Evolutionary conservation across 2,113 vertebrate species (phyloP).

Genomic region (Menura novaehollandiae): DNA sequence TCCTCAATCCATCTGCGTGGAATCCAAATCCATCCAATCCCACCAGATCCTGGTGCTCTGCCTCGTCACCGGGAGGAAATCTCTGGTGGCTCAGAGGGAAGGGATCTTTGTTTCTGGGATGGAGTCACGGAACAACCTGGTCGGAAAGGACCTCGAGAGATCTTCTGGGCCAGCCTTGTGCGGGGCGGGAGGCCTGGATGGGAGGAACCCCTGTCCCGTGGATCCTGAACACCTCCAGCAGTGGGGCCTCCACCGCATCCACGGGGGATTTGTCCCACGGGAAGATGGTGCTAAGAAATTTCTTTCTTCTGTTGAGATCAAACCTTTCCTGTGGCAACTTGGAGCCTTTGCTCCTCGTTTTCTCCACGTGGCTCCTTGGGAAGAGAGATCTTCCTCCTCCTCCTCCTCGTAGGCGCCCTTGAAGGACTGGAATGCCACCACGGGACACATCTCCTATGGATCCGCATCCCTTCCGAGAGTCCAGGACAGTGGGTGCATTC

Average conservation of each 20-base stretch:
- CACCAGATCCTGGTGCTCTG: fast-evolving
- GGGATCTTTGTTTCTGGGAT: not conserved
- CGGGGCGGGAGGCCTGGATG: not conserved
- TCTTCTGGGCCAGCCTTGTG: fast-evolving
- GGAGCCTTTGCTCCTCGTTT: not conserved
- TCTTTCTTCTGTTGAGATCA: not conserved
- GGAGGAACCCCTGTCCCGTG: fast-evolving
- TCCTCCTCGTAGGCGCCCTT: not conserved
- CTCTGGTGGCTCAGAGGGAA: not conserved
- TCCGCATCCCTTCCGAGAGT: not conserved
- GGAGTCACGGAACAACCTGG: not conserved
- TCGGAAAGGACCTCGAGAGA: not conserved
- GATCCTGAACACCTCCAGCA: not conserved
- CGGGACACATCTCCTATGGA: not conserved
- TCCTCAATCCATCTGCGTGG: not conserved
- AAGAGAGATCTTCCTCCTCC: not conserved
- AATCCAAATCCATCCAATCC: not conserved
- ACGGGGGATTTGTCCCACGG: not conserved
- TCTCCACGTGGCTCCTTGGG: not conserved
- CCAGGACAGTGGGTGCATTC: not conserved
- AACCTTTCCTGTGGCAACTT: not conserved
- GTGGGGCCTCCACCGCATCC: no score
- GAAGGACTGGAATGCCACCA: not conserved
- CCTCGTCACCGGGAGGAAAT: no score
- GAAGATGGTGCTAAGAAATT: not conserved